A percentile compares a stretch with the other conserved stretches of the same genome.
phyloP scores from a whole-genome alignment of 1,140 invertebrate species.

The Macrobrachium rosenbergii region DNA sequence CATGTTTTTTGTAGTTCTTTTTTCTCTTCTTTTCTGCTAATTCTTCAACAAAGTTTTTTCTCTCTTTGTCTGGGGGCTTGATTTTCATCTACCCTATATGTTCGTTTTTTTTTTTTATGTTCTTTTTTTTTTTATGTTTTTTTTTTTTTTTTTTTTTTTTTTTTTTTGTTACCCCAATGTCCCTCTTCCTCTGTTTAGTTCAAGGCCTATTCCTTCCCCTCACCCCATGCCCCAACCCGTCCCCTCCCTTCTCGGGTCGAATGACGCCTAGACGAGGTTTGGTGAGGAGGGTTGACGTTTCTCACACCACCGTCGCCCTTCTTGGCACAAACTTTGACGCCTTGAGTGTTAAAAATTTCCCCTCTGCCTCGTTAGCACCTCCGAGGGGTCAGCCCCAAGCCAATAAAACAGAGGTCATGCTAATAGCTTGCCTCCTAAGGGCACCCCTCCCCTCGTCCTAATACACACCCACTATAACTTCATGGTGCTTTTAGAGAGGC shows the following conservation, averaged over 20 bases:
- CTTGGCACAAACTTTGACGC: conserved; percentile 54
- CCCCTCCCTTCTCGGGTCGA: background rate
- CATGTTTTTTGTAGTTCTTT: too few species aligned
- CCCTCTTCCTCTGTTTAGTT: background rate
- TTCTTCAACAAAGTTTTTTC: too few species aligned
- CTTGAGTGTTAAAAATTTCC: conserved; percentile 55
- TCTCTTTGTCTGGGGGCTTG: too few species aligned
- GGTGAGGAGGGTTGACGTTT: conserved; percentile 31
- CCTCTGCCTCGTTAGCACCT: conserved; percentile 45
- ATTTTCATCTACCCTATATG: too few species aligned
- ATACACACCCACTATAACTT: conserved; percentile 44
- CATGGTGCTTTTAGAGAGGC: conserved; percentile 8
- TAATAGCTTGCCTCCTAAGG: conserved; percentile 12
- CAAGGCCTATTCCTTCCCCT: background rate
- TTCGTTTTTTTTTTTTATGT: too few species aligned
- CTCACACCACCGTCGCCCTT: conserved; percentile 45
- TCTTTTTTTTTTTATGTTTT: background rate
- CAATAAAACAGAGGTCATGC: conserved; percentile 37
- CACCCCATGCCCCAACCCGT: background rate
- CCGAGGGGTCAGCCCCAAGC: conserved; percentile 26
- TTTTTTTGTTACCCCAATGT: background rate
- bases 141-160: background rate
- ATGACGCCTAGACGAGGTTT: conserved; percentile 21
- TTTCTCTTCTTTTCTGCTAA: too few species aligned
- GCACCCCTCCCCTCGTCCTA: background rate